Base-by-base conservation (phyloP, 2,888 invertebrate genomes). In the Dascillus cervinus region DNA sequence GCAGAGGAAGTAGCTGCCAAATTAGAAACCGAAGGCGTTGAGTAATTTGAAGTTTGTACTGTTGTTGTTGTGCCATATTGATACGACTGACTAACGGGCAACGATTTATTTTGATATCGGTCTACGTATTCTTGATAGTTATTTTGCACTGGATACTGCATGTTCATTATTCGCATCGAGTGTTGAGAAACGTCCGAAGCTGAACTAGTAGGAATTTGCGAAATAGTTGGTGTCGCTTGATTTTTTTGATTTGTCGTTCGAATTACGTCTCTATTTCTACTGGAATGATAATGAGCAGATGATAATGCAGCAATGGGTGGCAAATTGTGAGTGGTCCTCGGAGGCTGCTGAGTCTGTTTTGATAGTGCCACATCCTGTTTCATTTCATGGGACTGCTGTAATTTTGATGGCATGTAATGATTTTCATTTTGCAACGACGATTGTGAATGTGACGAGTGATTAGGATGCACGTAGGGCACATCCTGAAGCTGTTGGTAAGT, bases 221-320 rank as follows among this genome's bases (percentile, higher is more conserved):
- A 33, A 19, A 33, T 30, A 12, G 35, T 39, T 19, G 46, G 35
- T 8, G 31, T 22, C 3, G 28, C 20, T 11, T 46, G 44, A 11
- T 44, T 37, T 37, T 47, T 51, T 12, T 44, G 24, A 29, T 33
- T 42, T 12, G 47, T 23, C 5, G 44, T 38, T 38, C 53, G 44
- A 9, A 38, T 30, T 11, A 53, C 46, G 32, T 65, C 62, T 22
- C 60, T 46, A 19, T 49, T 51, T 44, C 67, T 57, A 50, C 58
- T 66, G 43, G 66, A 61, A 57, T 69, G 67, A 44, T 69, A 70
- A 46, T 54, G 58, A 26, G 47, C 42, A 21, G 64, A 62, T 13
- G 71, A 67, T 11, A 71, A 52, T 1, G 68, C 62, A n/a, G 68
- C 71, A 22, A 71, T 70, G 2, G 71, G 69, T 11, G 72, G 71